These are phyloP conservation scores for Amphibalanus amphitrite DNA, from an alignment of 1,140 invertebrate genomes.

Conservation along the genomic window DNA sequence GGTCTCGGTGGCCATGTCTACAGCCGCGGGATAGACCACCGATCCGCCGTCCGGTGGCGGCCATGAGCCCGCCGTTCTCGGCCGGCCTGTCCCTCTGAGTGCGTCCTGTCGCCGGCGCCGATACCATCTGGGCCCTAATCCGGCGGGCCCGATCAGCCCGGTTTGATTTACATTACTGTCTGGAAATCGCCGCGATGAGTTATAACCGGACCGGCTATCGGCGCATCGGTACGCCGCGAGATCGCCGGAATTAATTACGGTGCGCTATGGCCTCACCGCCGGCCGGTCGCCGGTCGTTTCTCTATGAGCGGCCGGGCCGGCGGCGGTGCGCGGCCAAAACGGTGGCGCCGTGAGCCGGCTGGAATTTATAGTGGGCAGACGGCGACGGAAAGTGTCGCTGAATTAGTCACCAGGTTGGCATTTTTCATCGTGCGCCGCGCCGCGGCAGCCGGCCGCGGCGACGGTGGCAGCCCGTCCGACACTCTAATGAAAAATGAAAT, in stretches of 20 bases:
- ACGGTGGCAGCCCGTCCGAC: too few relatives aligned
- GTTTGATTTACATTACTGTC: slow-evolving; percentile 1
- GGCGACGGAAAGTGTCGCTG: background rate
- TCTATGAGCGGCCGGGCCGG: too few relatives aligned
- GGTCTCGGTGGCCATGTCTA: too few relatives aligned
- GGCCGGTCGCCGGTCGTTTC: background rate
- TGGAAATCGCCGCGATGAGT: background rate
- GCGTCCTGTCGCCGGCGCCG: background rate
- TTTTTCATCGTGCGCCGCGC: background rate
- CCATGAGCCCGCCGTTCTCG: too few relatives aligned
- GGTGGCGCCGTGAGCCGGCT: too few relatives aligned
- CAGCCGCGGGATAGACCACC: too few relatives aligned
- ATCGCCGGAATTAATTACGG: background rate
- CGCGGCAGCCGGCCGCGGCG: background rate
- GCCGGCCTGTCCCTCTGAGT: background rate
- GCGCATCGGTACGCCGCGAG: background rate
- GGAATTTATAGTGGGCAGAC: background rate
- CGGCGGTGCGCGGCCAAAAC: too few relatives aligned
- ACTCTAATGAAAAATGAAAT: background rate
- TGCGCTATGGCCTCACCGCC: background rate
- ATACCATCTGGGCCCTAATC: background rate
- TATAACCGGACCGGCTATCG: background rate
- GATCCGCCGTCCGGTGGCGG: too few relatives aligned
- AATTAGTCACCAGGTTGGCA: background rate
- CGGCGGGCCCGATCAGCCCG: background rate